Evolutionary conservation across 1,140 invertebrate genomes (phyloP), one percentile per base, ranked within the genome.

Genomic region (Rhizoglyphus robini): DNA sequence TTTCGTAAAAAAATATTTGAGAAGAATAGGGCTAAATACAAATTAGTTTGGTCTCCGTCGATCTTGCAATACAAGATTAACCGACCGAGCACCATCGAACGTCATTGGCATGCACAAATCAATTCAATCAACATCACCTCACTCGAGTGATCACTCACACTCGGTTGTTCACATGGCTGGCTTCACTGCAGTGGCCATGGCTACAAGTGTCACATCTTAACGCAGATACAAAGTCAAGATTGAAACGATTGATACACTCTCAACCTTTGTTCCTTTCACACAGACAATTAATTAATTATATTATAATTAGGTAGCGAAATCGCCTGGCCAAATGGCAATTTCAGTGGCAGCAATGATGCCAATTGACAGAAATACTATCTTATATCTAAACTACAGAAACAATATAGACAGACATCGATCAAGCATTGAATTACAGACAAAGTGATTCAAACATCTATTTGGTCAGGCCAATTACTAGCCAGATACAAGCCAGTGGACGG

Each of bases 201-300:
- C 8, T 32, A 27, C 51, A 25, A 54, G 23, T 54, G 51, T 54
- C 51, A 54, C 51, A 54, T n/a, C n/a, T n/a, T n/a, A 41, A 41
- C 8, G 36, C 36, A 41, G 18, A 41, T 11, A 41, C 36, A 41
- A 41, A 41, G 18, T 11, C 36, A 41, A 41, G 18, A 41, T 11
- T 18, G 18, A 41, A 41, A 18, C n/a, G n/a, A n/a, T n/a, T n/a
- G n/a, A n/a, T n/a, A n/a, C n/a, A n/a, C n/a, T n/a, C n/a, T n/a
- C n/a, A n/a, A n/a, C n/a, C n/a, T n/a, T n/a, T n/a, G n/a, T n/a
- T n/a, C n/a, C n/a, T n/a, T n/a, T n/a, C n/a, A n/a, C n/a, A n/a
- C n/a, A n/a, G n/a, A n/a, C n/a, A n/a, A n/a, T 11, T 8, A 32
- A 54, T 11, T 8, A 54, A 54, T n/a, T n/a, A n/a, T n/a, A n/a